Evolutionary conservation across 1,140 invertebrate genomes (phyloP).

Genomic region (Cherax destructor): DNA sequence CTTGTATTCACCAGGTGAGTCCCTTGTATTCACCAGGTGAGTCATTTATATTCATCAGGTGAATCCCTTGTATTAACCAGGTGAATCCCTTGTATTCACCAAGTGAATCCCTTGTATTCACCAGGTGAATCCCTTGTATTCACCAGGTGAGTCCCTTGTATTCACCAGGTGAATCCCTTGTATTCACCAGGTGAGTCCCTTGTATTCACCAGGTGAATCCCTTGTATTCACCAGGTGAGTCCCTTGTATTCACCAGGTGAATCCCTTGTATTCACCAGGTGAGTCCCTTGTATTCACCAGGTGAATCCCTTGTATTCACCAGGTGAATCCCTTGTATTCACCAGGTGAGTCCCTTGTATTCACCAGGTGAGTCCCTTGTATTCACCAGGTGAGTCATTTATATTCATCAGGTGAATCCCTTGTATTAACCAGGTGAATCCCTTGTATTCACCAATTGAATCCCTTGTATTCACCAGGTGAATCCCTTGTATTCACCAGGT

Average conservation of each 20-base stretch:
- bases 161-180: neutral
- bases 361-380: neutral
- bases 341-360: neutral
- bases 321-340: neutral
- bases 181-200: neutral
- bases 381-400: neutral
- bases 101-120: neutral
- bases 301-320: neutral
- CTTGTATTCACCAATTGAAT: neutral
- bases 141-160: neutral
- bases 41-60: neutral
- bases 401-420: neutral
- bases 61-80: slow-evolving; percentile 92
- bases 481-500: slow-evolving; percentile 27
- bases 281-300: slow-evolving; percentile 72
- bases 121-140: neutral
- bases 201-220: neutral
- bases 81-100: slow-evolving; percentile 77
- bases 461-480: slow-evolving; percentile 98
- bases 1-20: neutral
- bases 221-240: neutral
- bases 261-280: slow-evolving; percentile 99
- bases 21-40: neutral
- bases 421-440: neutral
- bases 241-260: neutral